Percentiles rank a stretch among this genome's conserved stretches.
Evolutionary conservation across 2,888 invertebrate species (phyloP).

Genomic region (Gymnocheta viridis): DNA sequence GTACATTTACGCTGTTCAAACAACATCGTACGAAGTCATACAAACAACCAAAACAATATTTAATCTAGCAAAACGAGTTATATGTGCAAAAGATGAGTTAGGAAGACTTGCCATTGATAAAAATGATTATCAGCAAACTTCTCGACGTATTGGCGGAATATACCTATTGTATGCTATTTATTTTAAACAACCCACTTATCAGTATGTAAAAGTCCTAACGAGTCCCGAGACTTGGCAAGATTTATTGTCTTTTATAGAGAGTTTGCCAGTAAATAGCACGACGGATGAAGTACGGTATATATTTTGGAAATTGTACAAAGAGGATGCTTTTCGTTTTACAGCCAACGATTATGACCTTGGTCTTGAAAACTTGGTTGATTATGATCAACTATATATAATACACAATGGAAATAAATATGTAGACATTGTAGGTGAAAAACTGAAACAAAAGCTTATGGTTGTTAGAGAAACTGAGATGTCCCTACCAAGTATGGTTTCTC

Average conservation of each 20-base stretch:
- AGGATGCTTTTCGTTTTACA: slow-evolving; percentile 75
- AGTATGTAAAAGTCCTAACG: slow-evolving; percentile 76
- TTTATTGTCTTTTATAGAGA: slow-evolving; percentile 71
- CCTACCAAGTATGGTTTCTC: slow-evolving; percentile 71
- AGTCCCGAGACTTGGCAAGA: slow-evolving; percentile 73
- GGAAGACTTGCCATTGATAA: slow-evolving; percentile 56
- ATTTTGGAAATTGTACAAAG: slow-evolving; percentile 74
- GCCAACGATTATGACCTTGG: slow-evolving; percentile 75
- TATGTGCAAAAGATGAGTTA: slow-evolving; percentile 71
- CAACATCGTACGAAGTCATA: slow-evolving; percentile 74
- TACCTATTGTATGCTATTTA: slow-evolving; percentile 77
- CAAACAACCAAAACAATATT: slow-evolving; percentile 76
- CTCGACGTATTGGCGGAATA: slow-evolving; percentile 75
- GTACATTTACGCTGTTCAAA: slow-evolving; percentile 76
- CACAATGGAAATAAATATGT: slow-evolving; percentile 32
- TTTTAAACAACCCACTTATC: slow-evolving; percentile 78
- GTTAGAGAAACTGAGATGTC: slow-evolving; percentile 63
- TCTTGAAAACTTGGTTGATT: slow-evolving; percentile 76
- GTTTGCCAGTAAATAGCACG: slow-evolving; percentile 43
- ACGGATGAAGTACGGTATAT: slow-evolving; percentile 73
- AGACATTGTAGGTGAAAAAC: slow-evolving; percentile 38
- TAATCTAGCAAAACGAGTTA: slow-evolving; percentile 74
- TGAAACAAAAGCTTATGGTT: slow-evolving; percentile 72
- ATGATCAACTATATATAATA: slow-evolving; percentile 71
- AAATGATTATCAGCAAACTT: slow-evolving; percentile 58